Base-by-base conservation (phyloP, 2,797 vertebrate genomes). In the Antrozous pallidus region DNA sequence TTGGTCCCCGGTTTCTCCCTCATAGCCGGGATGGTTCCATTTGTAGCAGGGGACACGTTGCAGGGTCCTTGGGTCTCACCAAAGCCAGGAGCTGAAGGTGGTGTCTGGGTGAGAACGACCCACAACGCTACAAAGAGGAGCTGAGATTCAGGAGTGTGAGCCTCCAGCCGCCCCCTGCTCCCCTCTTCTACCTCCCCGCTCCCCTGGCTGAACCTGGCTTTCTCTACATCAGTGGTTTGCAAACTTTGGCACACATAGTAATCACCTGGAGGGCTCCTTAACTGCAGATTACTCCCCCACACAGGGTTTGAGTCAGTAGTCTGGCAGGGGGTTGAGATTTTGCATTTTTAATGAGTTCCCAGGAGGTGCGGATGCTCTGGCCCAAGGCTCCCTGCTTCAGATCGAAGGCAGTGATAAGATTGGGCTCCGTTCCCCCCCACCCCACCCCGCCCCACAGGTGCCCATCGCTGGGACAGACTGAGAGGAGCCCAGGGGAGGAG, bases 341-440 rank as follows among this genome's bases (percentile, higher is more conserved):
- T 83, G 47, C 47, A 17, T 82, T 79, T 93, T 83, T 42, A 67
- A 40, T 61, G 85, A n/a, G 69, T 56, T 81, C 47, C 40, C 54
- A 65, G 42, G 17, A 16, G 20, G 10, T 24, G 24, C 20, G 13
- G 49, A 8, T 28, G 18, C 51, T 67, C 61, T 42, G 31, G 28
- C 33, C 63, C 78, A 58, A 38, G 58, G 49, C 28, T 8, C 13
- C 65, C 42, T 24, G 2, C 65, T 77, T 42, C 61, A 38, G 42
- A 13, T n/a, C 11, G 9, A 38, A 40, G 20, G 10, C 24, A 38
- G 28, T 12, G 4, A 22, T n/a, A 14, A 58, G 45, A 49, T 20
- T 8, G 31, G 47, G 16, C 17, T 31, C n/a, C n/a, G n/a, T n/a
- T n/a, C n/a, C n/a, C n/a, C n/a, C n/a, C n/a, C n/a, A n/a, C n/a